Percentiles rank a stretch among this genome's conserved stretches.
These are phyloP conservation scores for Zelleria hepariella DNA, from an alignment of 2,888 invertebrate genomes.

Conservation along the genomic window DNA sequence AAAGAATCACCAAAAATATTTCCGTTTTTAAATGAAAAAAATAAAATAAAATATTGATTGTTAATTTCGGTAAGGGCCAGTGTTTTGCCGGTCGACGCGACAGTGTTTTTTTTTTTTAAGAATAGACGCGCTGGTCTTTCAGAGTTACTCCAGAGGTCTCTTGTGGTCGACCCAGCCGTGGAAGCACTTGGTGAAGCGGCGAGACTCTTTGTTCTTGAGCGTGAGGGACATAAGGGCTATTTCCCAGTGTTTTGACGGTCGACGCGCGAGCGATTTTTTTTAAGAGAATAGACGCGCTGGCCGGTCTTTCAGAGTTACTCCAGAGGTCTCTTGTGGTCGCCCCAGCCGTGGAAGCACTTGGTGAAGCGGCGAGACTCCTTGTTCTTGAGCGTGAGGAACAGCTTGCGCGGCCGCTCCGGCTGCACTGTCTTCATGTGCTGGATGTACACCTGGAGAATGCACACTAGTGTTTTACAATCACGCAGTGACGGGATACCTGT, in stretches of 20 bases:
- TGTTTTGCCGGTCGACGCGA: no score
- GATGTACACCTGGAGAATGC: slow-evolving; percentile 98
- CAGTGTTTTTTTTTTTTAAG: no score
- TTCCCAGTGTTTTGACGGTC: no score
- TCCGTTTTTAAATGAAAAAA: no score
- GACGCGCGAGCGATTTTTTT: no score
- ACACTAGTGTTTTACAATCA: no score
- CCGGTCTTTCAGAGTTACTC: slow-evolving; percentile 73
- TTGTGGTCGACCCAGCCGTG: slow-evolving; percentile 98
- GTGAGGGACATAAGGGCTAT: slow-evolving; percentile 96
- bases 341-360: slow-evolving; percentile 99
- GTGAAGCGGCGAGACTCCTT: slow-evolving; percentile 96
- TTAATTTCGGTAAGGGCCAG: no score
- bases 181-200: slow-evolving; percentile 97
- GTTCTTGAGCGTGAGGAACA: slow-evolving; percentile 95
- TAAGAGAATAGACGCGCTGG: no score
- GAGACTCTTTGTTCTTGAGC: slow-evolving; percentile 96
- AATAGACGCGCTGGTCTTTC: no score
- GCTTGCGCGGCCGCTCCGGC: slow-evolving; percentile 89
- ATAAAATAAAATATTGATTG: no score
- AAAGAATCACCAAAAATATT: no score
- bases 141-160: slow-evolving; percentile 81
- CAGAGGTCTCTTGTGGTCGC: slow-evolving; percentile 85
- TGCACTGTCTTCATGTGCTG: slow-evolving; percentile 97
- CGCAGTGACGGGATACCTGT: no score